Conservation (phyloP, 2,113 vertebrate species). For the Vulpes lagopus region DNA sequence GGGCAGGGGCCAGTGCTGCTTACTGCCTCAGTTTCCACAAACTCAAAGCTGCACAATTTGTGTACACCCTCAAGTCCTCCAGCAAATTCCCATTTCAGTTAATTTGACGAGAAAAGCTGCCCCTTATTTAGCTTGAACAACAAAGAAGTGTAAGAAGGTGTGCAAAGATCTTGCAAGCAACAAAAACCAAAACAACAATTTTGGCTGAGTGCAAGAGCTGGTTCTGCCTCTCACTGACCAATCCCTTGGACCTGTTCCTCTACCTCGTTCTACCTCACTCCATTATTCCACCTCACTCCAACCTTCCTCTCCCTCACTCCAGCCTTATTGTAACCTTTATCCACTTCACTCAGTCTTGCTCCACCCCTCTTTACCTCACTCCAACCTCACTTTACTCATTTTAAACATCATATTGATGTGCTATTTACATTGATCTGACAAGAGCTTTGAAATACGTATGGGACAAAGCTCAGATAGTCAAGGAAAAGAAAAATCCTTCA, state of each 20-base stretch:
- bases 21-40: neutral
- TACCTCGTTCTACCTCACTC: neutral
- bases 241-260: neutral
- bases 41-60: neutral
- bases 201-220: neutral
- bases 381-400: neutral
- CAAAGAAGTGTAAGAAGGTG: neutral
- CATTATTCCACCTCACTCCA: neutral
- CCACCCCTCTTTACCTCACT: fast-evolving
- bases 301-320: no score
- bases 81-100: neutral
- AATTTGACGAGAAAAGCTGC: constrained; percentile 72
- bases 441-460: neutral
- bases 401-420: neutral
- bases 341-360: no score
- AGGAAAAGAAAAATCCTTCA: neutral
- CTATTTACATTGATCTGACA: neutral
- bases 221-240: neutral
- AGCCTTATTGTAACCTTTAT: no score
- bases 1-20: neutral
- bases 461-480: neutral
- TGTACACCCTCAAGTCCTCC: neutral
- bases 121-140: neutral
- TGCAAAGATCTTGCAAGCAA: neutral
- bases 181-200: neutral